These are phyloP conservation scores for Pollimyrus isidori DNA, from an alignment of 2,113 vertebrate genomes.

Conservation along the genomic window DNA sequence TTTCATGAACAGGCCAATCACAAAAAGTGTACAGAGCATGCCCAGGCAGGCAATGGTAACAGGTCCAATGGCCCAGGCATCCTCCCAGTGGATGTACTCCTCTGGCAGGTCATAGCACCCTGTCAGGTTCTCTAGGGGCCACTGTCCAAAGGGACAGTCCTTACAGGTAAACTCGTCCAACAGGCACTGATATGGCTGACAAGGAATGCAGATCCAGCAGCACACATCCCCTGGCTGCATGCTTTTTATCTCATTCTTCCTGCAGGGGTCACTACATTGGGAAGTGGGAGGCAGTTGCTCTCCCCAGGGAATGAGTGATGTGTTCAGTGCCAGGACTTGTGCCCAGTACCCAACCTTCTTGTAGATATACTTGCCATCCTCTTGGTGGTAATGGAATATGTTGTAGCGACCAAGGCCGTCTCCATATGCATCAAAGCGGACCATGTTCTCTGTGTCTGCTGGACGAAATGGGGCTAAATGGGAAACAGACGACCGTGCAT, in stretches of 20 bases:
- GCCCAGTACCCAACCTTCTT: conserved; percentile 94
- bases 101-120: conserved; percentile 90
- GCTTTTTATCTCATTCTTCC: conserved; percentile 90
- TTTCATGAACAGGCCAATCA: conserved; percentile 79
- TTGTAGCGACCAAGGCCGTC: conserved; percentile 96
- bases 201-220: conserved; percentile 97
- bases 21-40: conserved; percentile 82
- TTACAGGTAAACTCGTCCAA: conserved; percentile 88
- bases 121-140: conserved; percentile 82
- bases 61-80: conserved; percentile 88
- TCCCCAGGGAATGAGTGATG: conserved; percentile 74
- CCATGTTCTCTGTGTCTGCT: conserved; percentile 68
- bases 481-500: conserved; percentile 18
- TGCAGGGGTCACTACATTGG: conserved; percentile 94
- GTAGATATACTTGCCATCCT: conserved; percentile 72
- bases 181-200: conserved; percentile 88
- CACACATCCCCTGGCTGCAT: conserved; percentile 97
- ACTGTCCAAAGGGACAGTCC: conserved; percentile 84
- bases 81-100: conserved; percentile 92
- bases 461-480: conserved; percentile 83
- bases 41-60: conserved; percentile 90
- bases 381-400: conserved; percentile 84
- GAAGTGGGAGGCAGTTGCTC: conserved; percentile 69
- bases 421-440: conserved; percentile 80
- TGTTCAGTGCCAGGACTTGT: conserved; percentile 80